A percentile compares a stretch with the other conserved stretches of the same genome.
These are phyloP conservation scores for Vannuccia rotundouncinata DNA, from an alignment of 2,888 invertebrate genomes.

Conservation along the genomic window DNA sequence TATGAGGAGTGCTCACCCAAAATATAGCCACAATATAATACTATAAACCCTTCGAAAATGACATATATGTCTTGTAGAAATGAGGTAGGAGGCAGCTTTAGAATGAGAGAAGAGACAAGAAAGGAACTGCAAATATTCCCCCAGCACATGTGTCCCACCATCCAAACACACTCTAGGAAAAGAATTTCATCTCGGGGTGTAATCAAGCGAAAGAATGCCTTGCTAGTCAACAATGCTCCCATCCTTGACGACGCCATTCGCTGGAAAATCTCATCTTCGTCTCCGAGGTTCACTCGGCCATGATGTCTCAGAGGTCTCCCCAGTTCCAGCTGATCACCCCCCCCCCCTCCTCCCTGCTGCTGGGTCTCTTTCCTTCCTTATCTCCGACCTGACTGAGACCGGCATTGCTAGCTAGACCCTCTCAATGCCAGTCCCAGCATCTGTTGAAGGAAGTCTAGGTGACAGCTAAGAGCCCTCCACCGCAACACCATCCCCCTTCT, in stretches of 20 bases:
- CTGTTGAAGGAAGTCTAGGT: neutral
- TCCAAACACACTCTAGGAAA: neutral
- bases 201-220: conserved; percentile 16
- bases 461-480: conserved; percentile 9
- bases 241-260: conserved; percentile 5
- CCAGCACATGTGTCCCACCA: conserved; percentile 2
- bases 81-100: neutral
- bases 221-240: conserved; percentile 1
- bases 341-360: neutral
- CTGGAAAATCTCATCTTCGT: conserved; percentile 21
- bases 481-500: neutral
- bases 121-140: neutral
- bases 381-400: too few relatives aligned
- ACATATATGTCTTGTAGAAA: too few relatives aligned
- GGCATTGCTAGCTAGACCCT: too few relatives aligned
- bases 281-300: neutral
- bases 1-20: too few relatives aligned
- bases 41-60: too few relatives aligned
- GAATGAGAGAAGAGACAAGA: neutral
- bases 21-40: too few relatives aligned
- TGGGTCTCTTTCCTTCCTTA: neutral
- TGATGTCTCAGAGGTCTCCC: neutral
- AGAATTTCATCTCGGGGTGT: neutral
- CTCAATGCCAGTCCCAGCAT: neutral
- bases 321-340: neutral